Conservation (phyloP, 2,113 vertebrate genomes). For the Brienomyrus longianalis region DNA sequence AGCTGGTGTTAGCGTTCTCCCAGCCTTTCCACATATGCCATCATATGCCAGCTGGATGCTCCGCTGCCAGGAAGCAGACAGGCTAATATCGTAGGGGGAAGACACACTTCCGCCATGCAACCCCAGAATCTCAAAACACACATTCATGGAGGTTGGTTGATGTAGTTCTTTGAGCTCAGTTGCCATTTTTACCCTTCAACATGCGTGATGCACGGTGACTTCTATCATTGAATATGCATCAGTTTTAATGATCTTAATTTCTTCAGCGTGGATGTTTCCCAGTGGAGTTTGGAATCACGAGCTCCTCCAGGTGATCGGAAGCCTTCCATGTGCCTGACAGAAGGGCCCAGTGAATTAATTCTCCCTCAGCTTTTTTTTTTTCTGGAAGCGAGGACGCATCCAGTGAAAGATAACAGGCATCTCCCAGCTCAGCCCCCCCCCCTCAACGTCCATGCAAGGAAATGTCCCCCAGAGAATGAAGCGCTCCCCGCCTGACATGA, state of each 20-base stretch:
- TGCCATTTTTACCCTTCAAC: background rate
- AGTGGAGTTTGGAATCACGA: background rate
- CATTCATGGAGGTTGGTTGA: background rate
- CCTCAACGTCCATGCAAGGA: background rate
- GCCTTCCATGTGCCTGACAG: background rate
- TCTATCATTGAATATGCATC: background rate
- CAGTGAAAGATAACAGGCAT: background rate
- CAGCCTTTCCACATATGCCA: background rate
- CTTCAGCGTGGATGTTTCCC: background rate
- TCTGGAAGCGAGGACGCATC: background rate
- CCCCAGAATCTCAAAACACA: background rate
- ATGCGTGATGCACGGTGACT: background rate
- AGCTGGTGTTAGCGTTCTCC: background rate
- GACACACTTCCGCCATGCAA: background rate
- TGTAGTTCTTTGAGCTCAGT: background rate
- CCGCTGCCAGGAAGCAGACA: background rate
- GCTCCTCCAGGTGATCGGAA: background rate
- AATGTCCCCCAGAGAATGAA: background rate
- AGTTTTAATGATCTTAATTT: background rate
- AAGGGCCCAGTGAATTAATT: background rate
- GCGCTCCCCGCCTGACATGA: background rate
- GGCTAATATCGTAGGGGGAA: background rate
- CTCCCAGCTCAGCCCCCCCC: background rate
- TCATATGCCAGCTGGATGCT: background rate
- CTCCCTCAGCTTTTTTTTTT: background rate